Base-by-base conservation (phyloP, 2,113 vertebrate genomes). In the Muscicapa adusta region DNA sequence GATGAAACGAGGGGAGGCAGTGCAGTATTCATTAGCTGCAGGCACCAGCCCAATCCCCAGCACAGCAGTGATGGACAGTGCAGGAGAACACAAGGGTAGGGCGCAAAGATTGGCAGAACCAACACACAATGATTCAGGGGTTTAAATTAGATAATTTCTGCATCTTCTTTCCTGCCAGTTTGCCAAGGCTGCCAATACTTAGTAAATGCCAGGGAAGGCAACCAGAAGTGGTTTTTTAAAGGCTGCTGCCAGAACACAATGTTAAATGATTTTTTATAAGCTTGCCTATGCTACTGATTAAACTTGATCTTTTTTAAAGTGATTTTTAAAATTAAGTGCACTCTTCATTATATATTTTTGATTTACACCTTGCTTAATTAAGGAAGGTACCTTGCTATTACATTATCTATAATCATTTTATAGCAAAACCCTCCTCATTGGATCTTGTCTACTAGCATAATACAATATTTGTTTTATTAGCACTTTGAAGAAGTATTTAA, bases 111-210 rank as follows among this genome's bases (percentile, higher is more conserved):
- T 80, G 93, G 88, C 1, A 0, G 62, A 84, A 68, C 57, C 88
- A 88, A 54, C 2, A 2, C 1, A 0, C 71, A 90, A 84, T 29
- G 50, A 94, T 79, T 93, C 94, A 95, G 85, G 66, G 0, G 0
- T 88, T 91, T 70, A 84, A 88, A 85, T 70, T 74, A 73, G 81
- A 79, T 56, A 65, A 91, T 66, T 89, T 72, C 63, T 94, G 38
- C 51, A 33, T 70, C 51, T 62, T 80, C 93, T 71, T 58, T 51
- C 34, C 74, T 93, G 89, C 87, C 91, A 89, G 87, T 91, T 94
- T 95, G 58, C 95, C 94, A 94, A 89, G 87, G 87, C 71, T 94
- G 91, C 79, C 93, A 95, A 68, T 78, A 22, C 16, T 72, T n/a
- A 45, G 10, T 29, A 70, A 63, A 29, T 78, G 85, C 87, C 89